Conservation (phyloP, 2,113 vertebrate genomes). For the Orycteropus afer region DNA sequence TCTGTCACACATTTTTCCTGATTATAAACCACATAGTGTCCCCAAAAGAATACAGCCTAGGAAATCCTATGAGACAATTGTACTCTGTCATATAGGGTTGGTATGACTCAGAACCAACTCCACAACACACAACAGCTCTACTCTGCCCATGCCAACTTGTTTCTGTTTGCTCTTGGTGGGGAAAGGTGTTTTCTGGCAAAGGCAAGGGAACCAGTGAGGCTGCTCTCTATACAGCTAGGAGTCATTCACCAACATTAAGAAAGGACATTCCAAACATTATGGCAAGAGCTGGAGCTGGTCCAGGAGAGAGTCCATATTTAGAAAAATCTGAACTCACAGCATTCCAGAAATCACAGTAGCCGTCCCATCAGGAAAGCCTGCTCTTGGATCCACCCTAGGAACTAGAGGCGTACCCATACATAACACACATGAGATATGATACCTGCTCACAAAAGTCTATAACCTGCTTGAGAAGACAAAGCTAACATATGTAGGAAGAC, state of each 20-base stretch:
- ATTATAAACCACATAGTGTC: no score
- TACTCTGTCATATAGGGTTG: neutral
- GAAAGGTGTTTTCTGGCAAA: neutral
- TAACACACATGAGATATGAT: rapidly evolving
- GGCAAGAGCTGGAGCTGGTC: neutral
- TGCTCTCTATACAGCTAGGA: neutral
- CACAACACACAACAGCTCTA: neutral
- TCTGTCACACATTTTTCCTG: no score
- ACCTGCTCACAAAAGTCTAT: neutral
- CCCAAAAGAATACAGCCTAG: neutral
- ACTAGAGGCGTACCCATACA: neutral
- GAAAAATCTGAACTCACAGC: neutral
- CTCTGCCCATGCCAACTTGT: constrained; percentile 47
- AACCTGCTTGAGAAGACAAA: neutral
- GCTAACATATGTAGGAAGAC: neutral
- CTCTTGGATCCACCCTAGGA: neutral
- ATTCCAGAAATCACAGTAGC: neutral
- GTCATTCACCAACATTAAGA: neutral
- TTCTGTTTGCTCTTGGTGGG: neutral
- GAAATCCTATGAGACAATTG: neutral
- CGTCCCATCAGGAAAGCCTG: neutral
- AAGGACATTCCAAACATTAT: neutral
- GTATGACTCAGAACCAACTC: neutral
- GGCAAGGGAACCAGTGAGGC: neutral
- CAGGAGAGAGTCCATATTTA: neutral